Conservation (phyloP, 1,140 invertebrate species). For the Araneus ventricosus region DNA sequence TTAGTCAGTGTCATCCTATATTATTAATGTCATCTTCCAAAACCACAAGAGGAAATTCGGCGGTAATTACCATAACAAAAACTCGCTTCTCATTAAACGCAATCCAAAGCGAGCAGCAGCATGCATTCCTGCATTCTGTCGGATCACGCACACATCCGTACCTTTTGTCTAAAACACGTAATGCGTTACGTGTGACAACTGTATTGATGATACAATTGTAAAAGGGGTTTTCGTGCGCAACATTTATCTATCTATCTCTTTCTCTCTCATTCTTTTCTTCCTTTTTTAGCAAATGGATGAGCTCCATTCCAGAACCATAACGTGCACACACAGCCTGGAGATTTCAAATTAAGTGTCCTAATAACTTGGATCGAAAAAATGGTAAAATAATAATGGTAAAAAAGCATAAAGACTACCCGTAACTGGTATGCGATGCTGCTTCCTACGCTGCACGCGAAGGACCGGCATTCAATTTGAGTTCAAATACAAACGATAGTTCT, state of each 20-base stretch:
- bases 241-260: background rate
- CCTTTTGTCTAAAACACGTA: background rate
- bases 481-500: slow-evolving; percentile 6
- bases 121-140: background rate
- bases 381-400: background rate
- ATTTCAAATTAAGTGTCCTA: slow-evolving; percentile 23
- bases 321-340: background rate
- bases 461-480: background rate
- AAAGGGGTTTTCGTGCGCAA: background rate
- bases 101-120: background rate
- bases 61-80: slow-evolving; percentile 15
- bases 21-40: background rate
- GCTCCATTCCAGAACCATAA: background rate
- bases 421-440: background rate
- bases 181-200: background rate
- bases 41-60: background rate
- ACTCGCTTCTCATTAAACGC: background rate
- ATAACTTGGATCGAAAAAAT: background rate
- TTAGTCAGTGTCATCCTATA: background rate
- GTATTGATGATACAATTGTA: slow-evolving; percentile 10
- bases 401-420: background rate
- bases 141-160: background rate
- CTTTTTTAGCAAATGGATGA: background rate
- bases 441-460: background rate
- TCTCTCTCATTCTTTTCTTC: background rate